These are phyloP conservation scores for Epinotia nisella DNA, from an alignment of 2,888 invertebrate genomes.

Conservation along the genomic window DNA sequence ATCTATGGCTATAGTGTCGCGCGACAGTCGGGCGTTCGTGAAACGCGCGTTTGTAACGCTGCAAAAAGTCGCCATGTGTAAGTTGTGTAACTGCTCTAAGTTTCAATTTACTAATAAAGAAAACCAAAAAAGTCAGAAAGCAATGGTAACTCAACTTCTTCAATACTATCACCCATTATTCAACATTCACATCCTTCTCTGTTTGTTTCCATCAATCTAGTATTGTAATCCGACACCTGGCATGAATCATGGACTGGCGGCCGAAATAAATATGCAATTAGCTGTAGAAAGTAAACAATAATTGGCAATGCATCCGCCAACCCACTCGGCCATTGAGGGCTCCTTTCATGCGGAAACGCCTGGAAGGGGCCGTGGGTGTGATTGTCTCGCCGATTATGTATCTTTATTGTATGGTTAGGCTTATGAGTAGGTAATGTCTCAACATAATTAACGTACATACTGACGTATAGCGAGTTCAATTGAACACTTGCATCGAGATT, in stretches of 20 bases:
- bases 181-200: conserved; percentile 30
- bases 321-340: conserved; percentile 68
- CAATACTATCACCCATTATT: conserved; percentile 13
- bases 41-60: no score
- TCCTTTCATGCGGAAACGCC: conserved; percentile 65
- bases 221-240: conserved; percentile 43
- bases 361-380: conserved; percentile 70
- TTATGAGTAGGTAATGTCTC: conserved; percentile 26
- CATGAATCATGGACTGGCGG: conserved; percentile 61
- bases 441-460: conserved; percentile 5
- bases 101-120: no score
- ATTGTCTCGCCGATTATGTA: conserved; percentile 57
- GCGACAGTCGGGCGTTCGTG: no score
- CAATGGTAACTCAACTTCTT: conserved; percentile 2
- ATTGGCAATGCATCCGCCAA: conserved; percentile 67
- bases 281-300: conserved; percentile 76
- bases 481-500: not conserved
- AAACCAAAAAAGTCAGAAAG: conserved; percentile 2
- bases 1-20: no score
- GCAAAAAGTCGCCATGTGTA: no score
- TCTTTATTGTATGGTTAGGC: conserved; percentile 31
- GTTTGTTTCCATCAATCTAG: conserved; percentile 13
- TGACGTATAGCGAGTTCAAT: not conserved
- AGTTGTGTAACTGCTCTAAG: no score
- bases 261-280: conserved; percentile 66